Percentiles rank a stretch among this genome's conserved stretches.
Evolutionary conservation across 92 coral and sea anemone species (phyloP).

Genomic region (Umimayanthus kanabou): DNA sequence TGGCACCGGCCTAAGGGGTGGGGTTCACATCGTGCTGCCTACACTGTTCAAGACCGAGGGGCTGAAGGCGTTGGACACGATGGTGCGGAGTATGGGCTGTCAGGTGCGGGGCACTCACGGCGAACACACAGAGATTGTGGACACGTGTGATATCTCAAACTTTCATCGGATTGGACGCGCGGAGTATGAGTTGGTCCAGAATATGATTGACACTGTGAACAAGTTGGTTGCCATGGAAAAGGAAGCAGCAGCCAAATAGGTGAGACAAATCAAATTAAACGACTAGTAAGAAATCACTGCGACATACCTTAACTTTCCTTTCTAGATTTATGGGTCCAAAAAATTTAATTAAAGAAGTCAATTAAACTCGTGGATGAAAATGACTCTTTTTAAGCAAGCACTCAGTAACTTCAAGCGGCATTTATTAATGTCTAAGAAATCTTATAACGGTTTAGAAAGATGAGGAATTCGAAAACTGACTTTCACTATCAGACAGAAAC

Average conservation of each 20-base stretch:
- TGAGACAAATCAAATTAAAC: neutral
- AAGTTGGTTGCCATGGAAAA: constrained; percentile 62
- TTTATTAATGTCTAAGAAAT: too few species aligned
- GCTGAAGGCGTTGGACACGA: constrained; percentile 51
- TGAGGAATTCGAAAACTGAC: too few species aligned
- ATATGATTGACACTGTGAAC: constrained; percentile 71
- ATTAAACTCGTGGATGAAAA: too few species aligned
- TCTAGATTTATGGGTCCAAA: too few species aligned
- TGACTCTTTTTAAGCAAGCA: too few species aligned
- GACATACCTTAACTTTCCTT: too few species aligned
- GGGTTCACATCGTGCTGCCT: constrained; percentile 64
- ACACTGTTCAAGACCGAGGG: constrained; percentile 62
- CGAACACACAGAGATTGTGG: constrained; percentile 74
- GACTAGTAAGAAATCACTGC: neutral
- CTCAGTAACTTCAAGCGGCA: too few species aligned
- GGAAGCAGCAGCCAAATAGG: constrained; percentile 23
- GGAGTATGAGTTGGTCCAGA: constrained; percentile 66
- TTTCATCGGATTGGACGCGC: constrained; percentile 64
- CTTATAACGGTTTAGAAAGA: too few species aligned
- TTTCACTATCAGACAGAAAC: too few species aligned
- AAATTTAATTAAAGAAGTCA: too few species aligned
- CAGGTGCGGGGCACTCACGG: constrained; percentile 76
- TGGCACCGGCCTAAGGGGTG: constrained; percentile 74
- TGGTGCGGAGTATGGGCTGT: constrained; percentile 47
- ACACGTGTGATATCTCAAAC: constrained; percentile 68